Evolutionary conservation across 1,140 invertebrate species (phyloP).

Genomic region (Drosophila pseudoobscura): DNA sequence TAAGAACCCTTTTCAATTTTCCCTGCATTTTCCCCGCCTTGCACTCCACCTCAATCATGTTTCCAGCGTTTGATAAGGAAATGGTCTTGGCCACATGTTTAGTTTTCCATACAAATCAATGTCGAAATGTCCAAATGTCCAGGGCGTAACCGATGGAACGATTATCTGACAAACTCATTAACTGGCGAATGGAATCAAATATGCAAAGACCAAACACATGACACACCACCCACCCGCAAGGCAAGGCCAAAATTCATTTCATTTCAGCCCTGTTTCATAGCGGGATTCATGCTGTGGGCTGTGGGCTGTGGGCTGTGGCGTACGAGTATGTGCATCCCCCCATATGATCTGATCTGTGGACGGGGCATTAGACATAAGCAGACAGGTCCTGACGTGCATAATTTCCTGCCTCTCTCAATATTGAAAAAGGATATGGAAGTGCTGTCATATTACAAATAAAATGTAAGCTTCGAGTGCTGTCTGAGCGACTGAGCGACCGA

Average conservation of each 20-base stretch:
- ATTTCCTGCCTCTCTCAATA: constrained; percentile 71
- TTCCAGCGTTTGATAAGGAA: too few relatives aligned
- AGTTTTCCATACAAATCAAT: too few relatives aligned
- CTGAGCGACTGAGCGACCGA: neutral
- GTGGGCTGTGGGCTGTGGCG: too few relatives aligned
- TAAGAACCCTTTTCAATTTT: too few relatives aligned
- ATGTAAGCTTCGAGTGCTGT: constrained; percentile 59
- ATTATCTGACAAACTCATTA: constrained; percentile 52
- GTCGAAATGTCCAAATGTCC: too few relatives aligned
- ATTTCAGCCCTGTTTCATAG: neutral
- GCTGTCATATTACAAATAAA: constrained; percentile 75
- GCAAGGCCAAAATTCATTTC: constrained; percentile 1
- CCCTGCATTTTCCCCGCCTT: too few relatives aligned
- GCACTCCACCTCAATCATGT: too few relatives aligned
- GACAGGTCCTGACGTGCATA: constrained; percentile 72
- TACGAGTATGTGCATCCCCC: too few relatives aligned
- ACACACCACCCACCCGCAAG: constrained; percentile 13
- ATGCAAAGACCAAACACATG: constrained; percentile 50
- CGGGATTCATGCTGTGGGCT: too few relatives aligned
- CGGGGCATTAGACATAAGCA: constrained; percentile 63
- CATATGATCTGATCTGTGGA: constrained; percentile 7
- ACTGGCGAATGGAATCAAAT: constrained; percentile 56
- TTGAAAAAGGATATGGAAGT: constrained; percentile 71
- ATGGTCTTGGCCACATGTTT: too few relatives aligned
- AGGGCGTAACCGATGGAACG: neutral